These are phyloP conservation scores for Cecropterus lyciades DNA, from an alignment of 1,140 invertebrate genomes.

Conservation along the genomic window DNA sequence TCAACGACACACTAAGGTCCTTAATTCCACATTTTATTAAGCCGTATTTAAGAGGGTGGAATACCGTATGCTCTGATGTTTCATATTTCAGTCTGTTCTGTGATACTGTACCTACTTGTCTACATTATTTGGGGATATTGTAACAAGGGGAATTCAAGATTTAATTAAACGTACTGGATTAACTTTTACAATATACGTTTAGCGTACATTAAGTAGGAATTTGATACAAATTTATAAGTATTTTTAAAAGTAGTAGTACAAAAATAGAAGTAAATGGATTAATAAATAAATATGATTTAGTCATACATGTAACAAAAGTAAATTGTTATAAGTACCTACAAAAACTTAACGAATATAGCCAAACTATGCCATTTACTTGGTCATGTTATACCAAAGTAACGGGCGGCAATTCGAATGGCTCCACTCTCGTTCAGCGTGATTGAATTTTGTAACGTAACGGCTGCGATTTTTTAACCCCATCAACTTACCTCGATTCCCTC, in stretches of 20 bases:
- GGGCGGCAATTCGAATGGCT: conserved; percentile 4
- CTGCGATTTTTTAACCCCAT: conserved; percentile 40
- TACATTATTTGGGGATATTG: neutral
- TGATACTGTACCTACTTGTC: neutral
- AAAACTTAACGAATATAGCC: too few relatives aligned
- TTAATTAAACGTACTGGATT: neutral
- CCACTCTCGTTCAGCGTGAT: conserved; percentile 21
- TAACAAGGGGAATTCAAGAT: neutral
- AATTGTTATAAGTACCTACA: too few relatives aligned
- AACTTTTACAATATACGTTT: neutral
- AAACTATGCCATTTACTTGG: too few relatives aligned
- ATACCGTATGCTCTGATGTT: conserved; percentile 25
- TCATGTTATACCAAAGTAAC: conserved; percentile 16
- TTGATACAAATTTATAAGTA: too few relatives aligned
- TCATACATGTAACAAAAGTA: too few relatives aligned
- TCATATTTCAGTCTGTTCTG: conserved; percentile 18
- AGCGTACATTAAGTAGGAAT: too few relatives aligned
- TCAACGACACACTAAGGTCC: conserved; percentile 47
- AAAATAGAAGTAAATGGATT: too few relatives aligned
- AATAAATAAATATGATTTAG: too few relatives aligned
- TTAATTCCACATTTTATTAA: conserved; percentile 46
- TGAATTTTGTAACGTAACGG: conserved; percentile 34
- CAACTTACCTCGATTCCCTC: conserved; percentile 35
- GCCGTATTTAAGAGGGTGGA: conserved; percentile 27
- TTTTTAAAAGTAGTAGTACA: too few relatives aligned